Conservation (phyloP, 37 sponge, comb jelly and placozoan species). For the Ianthella basta region DNA sequence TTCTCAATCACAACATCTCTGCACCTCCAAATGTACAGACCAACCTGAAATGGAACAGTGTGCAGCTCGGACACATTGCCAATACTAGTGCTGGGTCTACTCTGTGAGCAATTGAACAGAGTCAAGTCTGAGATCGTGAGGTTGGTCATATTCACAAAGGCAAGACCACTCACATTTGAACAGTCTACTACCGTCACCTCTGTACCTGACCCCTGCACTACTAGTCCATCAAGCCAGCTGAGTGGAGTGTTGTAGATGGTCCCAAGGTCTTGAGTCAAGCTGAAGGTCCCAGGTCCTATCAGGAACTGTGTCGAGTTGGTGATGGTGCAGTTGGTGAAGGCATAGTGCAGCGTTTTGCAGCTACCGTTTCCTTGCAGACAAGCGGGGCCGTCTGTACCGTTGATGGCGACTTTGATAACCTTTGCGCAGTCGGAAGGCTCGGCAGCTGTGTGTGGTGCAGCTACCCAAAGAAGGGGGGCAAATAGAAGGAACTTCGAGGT, state of each 20-base stretch:
- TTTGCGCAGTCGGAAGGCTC: not conserved
- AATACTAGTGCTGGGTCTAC: conserved; percentile 2
- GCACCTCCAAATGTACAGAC: conserved; percentile 24
- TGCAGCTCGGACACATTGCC: not conserved
- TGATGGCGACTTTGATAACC: not conserved
- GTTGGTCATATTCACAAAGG: conserved; percentile 27
- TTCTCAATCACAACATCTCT: not conserved
- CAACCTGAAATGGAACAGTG: not conserved
- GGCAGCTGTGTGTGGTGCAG: not conserved
- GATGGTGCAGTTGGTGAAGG: conserved; percentile 22
- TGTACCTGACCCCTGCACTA: not conserved
- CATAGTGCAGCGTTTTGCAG: conserved; percentile 1
- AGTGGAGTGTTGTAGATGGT: conserved; percentile 13
- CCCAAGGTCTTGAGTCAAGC: not conserved
- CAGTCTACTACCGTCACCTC: not conserved
- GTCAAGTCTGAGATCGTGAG: conserved; percentile 6
- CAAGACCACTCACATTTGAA: conserved; percentile 6
- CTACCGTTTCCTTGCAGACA: not conserved
- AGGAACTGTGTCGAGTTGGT: not conserved
- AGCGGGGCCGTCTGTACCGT: not conserved
- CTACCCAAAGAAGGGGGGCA: no score
- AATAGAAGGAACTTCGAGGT: no score
- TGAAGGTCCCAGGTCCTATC: conserved; percentile 10
- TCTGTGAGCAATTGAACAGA: not conserved
- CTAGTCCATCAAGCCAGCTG: not conserved